Percentiles rank a stretch among this genome's conserved stretches.
phyloP scores from a whole-genome alignment of 2,797 vertebrate species.

The Eurystomus glaucurus region DNA sequence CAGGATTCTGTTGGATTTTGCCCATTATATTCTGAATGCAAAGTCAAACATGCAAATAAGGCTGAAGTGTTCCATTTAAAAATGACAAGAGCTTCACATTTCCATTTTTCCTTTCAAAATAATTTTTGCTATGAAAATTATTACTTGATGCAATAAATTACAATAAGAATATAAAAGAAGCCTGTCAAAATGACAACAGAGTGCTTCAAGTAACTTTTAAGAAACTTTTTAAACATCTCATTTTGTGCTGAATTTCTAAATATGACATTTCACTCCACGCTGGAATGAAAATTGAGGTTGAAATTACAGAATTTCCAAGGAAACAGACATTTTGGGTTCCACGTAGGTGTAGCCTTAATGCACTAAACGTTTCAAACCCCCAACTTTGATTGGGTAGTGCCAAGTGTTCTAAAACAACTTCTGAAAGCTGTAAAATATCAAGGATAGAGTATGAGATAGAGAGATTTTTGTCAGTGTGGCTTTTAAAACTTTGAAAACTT shows the following conservation, averaged over 20 bases:
- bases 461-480: background rate
- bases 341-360: background rate
- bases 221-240: background rate
- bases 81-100: background rate
- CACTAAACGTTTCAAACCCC: background rate
- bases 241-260: conserved; percentile 3
- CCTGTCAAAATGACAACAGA: conserved; percentile 55
- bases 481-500: background rate
- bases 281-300: background rate
- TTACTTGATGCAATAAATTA: background rate
- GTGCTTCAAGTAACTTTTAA: background rate
- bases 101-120: conserved; percentile 43
- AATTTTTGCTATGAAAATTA: conserved; percentile 7
- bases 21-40: background rate
- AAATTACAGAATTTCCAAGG: conserved; percentile 43
- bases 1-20: background rate
- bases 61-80: conserved; percentile 14
- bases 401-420: background rate
- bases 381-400: background rate
- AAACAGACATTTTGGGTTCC: conserved; percentile 8
- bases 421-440: background rate
- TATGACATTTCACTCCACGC: background rate
- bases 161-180: background rate
- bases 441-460: fast-evolving
- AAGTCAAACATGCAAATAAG: conserved; percentile 38